Evolutionary conservation across 2,888 invertebrate species (phyloP).

Genomic region (Drosophila merina): DNA sequence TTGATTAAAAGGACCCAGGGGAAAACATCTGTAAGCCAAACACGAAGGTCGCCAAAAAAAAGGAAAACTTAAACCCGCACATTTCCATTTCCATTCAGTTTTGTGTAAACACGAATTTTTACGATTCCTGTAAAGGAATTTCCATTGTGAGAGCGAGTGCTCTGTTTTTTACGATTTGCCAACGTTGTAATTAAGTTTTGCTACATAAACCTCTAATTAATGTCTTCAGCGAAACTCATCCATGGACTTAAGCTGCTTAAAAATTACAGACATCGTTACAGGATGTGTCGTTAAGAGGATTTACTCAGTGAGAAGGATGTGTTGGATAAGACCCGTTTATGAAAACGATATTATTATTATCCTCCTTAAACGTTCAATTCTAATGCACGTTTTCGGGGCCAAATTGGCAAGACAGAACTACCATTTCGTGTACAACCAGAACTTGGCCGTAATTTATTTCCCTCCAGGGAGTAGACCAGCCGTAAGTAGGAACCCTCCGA

Average conservation of each 20-base stretch:
- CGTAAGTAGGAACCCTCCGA: slow-evolving; percentile 12
- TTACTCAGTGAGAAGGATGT: background rate
- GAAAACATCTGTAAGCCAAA: slow-evolving; percentile 2
- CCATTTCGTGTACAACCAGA: slow-evolving; percentile 42
- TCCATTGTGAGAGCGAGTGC: slow-evolving; percentile 12
- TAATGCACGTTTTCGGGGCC: slow-evolving; percentile 1
- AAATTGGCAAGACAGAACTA: slow-evolving; percentile 13
- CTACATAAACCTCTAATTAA: slow-evolving; percentile 31
- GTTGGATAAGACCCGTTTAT: background rate
- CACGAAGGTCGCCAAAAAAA: slow-evolving; percentile 27
- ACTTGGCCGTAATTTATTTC: slow-evolving; percentile 67
- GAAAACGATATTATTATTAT: too few species aligned
- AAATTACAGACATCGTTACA: background rate
- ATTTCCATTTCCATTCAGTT: slow-evolving; percentile 59
- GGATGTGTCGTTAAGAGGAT: slow-evolving; percentile 15
- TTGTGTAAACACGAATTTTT: slow-evolving; percentile 22
- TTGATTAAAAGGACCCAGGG: slow-evolving; percentile 52
- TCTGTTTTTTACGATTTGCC: slow-evolving; percentile 28
- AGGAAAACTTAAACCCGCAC: slow-evolving; percentile 31
- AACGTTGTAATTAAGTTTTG: slow-evolving; percentile 45
- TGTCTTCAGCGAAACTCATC: slow-evolving; percentile 8
- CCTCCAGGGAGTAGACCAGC: slow-evolving; percentile 47
- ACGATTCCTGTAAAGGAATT: slow-evolving; percentile 36
- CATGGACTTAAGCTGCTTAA: slow-evolving; percentile 29
- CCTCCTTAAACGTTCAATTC: background rate